Conservation (phyloP, 2,888 invertebrate genomes). For the Baccha elongata region DNA sequence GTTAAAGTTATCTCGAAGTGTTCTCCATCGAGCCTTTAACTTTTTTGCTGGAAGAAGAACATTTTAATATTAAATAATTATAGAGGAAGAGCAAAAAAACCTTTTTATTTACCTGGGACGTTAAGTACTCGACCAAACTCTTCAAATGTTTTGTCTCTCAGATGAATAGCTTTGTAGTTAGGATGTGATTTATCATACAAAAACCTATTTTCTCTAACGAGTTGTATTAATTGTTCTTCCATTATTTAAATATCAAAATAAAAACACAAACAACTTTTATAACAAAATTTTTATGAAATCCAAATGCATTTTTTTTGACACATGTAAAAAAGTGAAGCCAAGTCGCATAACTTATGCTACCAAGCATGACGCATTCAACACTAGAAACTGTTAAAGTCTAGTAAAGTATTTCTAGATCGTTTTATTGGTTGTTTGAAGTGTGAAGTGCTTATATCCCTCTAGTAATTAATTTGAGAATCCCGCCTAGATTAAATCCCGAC, state of each 20-base stretch:
- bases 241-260: background rate
- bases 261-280: no score
- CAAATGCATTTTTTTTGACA: no score
- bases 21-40: constrained; percentile 23
- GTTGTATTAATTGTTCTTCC: constrained; percentile 19
- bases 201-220: constrained; percentile 5
- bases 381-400: no score
- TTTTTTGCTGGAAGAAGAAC: constrained; percentile 11
- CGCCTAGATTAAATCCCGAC: no score
- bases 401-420: no score
- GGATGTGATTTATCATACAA: constrained; percentile 14
- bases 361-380: no score
- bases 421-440: no score
- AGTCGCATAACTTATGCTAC: no score
- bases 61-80: background rate
- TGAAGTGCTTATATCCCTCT: no score
- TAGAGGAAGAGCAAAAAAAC: background rate
- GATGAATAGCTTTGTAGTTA: constrained; percentile 1
- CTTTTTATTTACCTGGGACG: constrained; percentile 6
- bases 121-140: constrained; percentile 7
- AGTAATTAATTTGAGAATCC: no score
- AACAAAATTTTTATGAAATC: no score
- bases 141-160: constrained; percentile 10
- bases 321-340: no score
- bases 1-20: constrained; percentile 5